phyloP scores from a whole-genome alignment of 1,140 invertebrate genomes.

The Sesamia nonagrioides region DNA sequence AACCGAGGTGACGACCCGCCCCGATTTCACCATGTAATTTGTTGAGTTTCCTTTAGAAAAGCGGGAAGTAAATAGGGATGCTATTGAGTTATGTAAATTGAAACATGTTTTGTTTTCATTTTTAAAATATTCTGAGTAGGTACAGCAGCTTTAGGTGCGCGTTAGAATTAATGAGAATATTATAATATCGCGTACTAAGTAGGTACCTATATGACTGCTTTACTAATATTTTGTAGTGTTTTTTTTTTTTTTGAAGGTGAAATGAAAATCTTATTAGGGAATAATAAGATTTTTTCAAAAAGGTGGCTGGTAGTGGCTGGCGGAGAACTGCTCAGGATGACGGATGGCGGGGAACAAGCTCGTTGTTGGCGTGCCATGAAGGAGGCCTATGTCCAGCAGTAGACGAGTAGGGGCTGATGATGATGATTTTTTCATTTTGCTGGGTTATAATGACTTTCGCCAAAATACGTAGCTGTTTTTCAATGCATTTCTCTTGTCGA shows the following conservation, averaged over 20 bases:
- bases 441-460: no score
- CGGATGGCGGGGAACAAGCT: no score
- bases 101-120: conserved; percentile 14
- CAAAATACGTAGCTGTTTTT: no score
- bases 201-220: background rate
- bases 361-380: no score
- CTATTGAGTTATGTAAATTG: conserved; percentile 13
- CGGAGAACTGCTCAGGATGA: no score
- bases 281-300: no score
- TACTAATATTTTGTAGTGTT: background rate
- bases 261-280: no score
- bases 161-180: background rate
- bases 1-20: background rate
- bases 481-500: no score
- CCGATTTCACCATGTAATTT: background rate
- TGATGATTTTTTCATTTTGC: no score
- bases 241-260: background rate
- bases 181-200: background rate
- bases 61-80: conserved; percentile 3
- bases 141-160: background rate
- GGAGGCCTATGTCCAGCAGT: no score
- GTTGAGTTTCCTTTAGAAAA: background rate
- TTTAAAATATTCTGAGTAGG: background rate
- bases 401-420: no score
- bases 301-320: no score